A percentile compares a stretch with the other conserved stretches of the same genome.
These are phyloP conservation scores for Apamea anceps DNA, from an alignment of 2,888 invertebrate species.

Conservation along the genomic window DNA sequence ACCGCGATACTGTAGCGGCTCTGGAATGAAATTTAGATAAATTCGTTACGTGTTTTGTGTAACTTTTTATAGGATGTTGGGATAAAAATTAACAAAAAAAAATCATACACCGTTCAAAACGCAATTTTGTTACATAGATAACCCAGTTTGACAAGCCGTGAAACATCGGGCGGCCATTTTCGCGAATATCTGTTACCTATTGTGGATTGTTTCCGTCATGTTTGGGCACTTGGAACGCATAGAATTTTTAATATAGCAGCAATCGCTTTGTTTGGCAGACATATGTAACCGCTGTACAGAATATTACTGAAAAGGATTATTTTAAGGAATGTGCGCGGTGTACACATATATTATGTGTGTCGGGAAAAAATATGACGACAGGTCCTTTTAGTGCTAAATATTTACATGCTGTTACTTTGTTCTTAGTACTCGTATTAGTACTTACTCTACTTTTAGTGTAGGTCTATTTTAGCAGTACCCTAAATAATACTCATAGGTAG, in stretches of 20 bases:
- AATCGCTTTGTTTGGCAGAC: slow-evolving; percentile 20
- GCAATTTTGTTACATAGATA: slow-evolving; percentile 46
- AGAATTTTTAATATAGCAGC: slow-evolving; percentile 48
- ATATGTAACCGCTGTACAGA: background rate
- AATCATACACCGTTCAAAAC: slow-evolving; percentile 20
- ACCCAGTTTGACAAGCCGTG: slow-evolving; percentile 45
- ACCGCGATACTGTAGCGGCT: background rate
- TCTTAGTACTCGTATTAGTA: background rate
- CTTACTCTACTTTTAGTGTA: background rate
- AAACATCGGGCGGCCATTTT: slow-evolving; percentile 42
- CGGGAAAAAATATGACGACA: background rate
- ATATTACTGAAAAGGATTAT: slow-evolving; percentile 19
- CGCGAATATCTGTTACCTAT: slow-evolving; percentile 48
- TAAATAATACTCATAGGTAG: slow-evolving; percentile 18
- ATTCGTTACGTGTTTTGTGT: slow-evolving; percentile 26
- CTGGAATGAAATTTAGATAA: slow-evolving; percentile 30
- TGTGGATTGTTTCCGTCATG: slow-evolving; percentile 48
- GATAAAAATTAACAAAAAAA: slow-evolving; percentile 36
- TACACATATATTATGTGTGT: background rate
- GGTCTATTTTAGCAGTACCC: background rate
- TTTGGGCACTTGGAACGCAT: slow-evolving; percentile 37
- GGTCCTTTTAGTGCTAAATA: background rate
- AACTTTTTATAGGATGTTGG: slow-evolving; percentile 5
- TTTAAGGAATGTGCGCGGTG: background rate
- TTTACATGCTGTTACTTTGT: background rate